A percentile compares a stretch with the other conserved stretches of the same genome.
Evolutionary conservation across 2,113 vertebrate species (phyloP).

Genomic region (Phrynocephalus versicolor): DNA sequence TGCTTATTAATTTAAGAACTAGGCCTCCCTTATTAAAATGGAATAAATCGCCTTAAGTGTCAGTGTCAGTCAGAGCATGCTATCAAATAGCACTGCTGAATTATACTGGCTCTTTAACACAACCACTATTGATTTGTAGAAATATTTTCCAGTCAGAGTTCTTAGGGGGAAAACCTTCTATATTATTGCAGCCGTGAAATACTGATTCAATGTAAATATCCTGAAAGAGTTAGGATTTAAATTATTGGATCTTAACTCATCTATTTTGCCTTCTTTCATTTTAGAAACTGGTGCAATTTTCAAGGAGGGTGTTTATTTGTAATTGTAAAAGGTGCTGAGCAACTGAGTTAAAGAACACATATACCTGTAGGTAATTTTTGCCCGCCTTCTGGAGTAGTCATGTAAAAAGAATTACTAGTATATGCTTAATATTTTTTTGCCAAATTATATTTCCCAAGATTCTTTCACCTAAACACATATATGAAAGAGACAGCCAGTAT

Average conservation of each 20-base stretch:
- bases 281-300: background rate
- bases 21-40: background rate
- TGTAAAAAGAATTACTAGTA: background rate
- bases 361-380: background rate
- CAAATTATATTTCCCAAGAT: background rate
- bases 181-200: background rate
- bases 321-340: background rate
- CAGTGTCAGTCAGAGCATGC: background rate
- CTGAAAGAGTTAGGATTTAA: background rate
- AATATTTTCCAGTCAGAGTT: background rate
- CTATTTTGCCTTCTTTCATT: background rate
- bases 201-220: background rate
- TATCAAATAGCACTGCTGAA: background rate
- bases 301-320: background rate
- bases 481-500: too few relatives aligned
- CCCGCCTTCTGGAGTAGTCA: background rate
- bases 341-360: background rate
- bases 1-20: background rate
- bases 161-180: too few relatives aligned
- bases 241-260: background rate
- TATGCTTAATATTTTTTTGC: background rate
- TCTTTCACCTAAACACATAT: too few relatives aligned
- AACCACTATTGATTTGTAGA: background rate
- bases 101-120: background rate
- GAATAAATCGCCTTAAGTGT: background rate